A percentile compares a stretch with the other conserved stretches of the same genome.
These are phyloP conservation scores for Lordiphosa fenestrarum DNA, from an alignment of 2,888 invertebrate genomes.

Conservation along the genomic window DNA sequence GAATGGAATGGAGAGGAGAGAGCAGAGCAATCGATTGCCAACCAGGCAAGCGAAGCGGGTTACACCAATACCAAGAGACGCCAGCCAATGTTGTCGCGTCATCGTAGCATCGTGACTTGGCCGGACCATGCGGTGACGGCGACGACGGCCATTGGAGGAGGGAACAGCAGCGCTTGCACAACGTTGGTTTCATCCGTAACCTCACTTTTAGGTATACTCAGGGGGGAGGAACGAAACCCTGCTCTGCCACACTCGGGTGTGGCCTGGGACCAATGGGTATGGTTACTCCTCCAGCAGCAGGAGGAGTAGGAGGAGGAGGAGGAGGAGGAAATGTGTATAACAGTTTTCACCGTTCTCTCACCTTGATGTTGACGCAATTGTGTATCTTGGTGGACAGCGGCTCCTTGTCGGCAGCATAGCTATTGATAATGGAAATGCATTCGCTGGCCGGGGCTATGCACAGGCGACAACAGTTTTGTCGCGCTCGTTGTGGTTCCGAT, in stretches of 20 bases:
- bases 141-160: slow-evolving; percentile 7
- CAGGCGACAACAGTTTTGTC: slow-evolving; percentile 80
- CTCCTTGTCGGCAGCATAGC: slow-evolving; percentile 80
- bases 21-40: slow-evolving; percentile 28
- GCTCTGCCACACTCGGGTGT: slow-evolving; percentile 12
- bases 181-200: slow-evolving; percentile 57
- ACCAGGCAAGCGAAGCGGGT: too few relatives aligned
- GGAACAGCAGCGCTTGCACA: slow-evolving; percentile 55
- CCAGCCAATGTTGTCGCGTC: slow-evolving; percentile 23
- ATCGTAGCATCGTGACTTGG: slow-evolving; percentile 66
- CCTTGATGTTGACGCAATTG: slow-evolving; percentile 80
- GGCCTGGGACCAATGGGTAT: slow-evolving; percentile 15
- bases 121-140: slow-evolving; percentile 30
- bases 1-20: slow-evolving; percentile 3
- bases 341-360: slow-evolving; percentile 61
- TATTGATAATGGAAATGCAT: slow-evolving; percentile 80
- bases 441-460: slow-evolving; percentile 80
- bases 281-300: slow-evolving; percentile 3
- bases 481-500: slow-evolving; percentile 57
- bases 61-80: too few relatives aligned
- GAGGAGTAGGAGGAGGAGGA: slow-evolving; percentile 5
- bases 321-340: slow-evolving; percentile 28
- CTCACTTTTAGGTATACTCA: slow-evolving; percentile 48
- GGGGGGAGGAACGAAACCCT: slow-evolving; percentile 10
- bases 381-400: slow-evolving; percentile 79